A percentile compares a stretch with the other conserved stretches of the same genome.
These are phyloP conservation scores for Notiomystis cincta DNA, from an alignment of 2,113 vertebrate species.

Conservation along the genomic window DNA sequence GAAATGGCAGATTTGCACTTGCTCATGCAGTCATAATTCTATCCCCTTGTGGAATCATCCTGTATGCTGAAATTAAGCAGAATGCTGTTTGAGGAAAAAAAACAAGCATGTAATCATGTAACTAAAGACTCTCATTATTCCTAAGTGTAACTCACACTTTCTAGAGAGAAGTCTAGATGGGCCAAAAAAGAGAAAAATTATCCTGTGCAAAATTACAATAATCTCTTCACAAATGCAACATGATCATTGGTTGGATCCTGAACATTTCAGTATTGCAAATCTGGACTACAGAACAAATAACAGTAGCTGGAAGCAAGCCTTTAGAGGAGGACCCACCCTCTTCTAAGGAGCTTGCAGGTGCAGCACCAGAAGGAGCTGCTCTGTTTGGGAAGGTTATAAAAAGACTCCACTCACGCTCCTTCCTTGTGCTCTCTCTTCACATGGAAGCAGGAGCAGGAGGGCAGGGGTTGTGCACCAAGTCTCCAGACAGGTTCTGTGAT, in stretches of 20 bases:
- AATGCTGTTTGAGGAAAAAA: neutral
- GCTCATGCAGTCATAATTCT: constrained; percentile 8
- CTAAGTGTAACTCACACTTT: neutral
- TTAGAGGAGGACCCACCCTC: neutral
- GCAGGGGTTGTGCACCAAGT: neutral
- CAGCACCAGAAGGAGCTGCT: neutral
- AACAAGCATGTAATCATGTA: neutral
- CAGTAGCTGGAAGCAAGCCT: neutral
- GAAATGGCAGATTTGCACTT: neutral
- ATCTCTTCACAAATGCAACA: neutral
- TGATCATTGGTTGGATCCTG: neutral
- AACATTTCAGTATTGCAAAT: neutral
- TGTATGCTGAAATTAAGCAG: neutral
- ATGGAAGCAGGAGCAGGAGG: neutral
- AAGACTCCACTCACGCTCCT: neutral
- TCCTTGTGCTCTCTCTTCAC: neutral
- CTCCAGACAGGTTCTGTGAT: neutral
- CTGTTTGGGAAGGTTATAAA: neutral
- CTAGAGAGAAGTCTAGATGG: neutral
- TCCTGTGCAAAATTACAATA: neutral
- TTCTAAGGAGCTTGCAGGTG: neutral
- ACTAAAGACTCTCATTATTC: neutral
- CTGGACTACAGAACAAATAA: neutral
- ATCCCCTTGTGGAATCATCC: neutral
- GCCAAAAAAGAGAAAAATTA: neutral